A percentile compares a stretch with the other conserved stretches of the same genome.
phyloP scores from a whole-genome alignment of 1,140 invertebrate species.

The Oncopeltus fasciatus region DNA sequence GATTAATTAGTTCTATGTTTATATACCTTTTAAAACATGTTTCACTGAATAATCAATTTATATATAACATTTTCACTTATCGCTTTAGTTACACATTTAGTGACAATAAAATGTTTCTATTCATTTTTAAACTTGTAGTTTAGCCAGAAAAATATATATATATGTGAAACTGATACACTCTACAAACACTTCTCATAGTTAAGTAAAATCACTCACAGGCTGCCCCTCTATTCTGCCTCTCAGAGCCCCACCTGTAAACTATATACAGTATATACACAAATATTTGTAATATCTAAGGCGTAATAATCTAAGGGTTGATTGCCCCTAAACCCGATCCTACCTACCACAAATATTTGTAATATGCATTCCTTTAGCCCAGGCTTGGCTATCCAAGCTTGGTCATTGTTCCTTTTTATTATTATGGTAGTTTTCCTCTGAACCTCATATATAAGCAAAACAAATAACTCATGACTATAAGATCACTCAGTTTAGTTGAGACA shows the following conservation, averaged over 20 bases:
- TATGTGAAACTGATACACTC: not conserved
- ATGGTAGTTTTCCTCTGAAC: too few species aligned
- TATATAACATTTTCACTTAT: not conserved
- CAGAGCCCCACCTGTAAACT: not conserved
- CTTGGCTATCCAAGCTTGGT: not conserved
- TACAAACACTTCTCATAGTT: not conserved
- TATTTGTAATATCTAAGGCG: not conserved
- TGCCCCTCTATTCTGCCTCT: not conserved
- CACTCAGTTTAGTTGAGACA: too few species aligned
- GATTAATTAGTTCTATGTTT: not conserved
- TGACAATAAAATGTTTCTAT: slow-evolving; percentile 16
- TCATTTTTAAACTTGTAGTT: not conserved
- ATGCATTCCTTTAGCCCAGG: not conserved
- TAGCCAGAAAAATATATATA: not conserved
- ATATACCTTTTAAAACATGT: not conserved
- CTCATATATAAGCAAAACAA: too few species aligned
- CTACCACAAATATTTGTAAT: not conserved
- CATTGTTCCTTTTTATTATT: too few species aligned
- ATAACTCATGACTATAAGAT: too few species aligned
- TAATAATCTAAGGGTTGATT: too few species aligned
- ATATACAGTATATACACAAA: slow-evolving; percentile 2
- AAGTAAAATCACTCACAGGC: too few species aligned
- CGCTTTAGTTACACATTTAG: slow-evolving; percentile 13
- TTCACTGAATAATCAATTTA: not conserved
- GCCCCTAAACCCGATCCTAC: too few species aligned